Percentiles rank a stretch among this genome's conserved stretches.
phyloP scores from a whole-genome alignment of 1,140 invertebrate species.

The Lepidurus packardi region DNA sequence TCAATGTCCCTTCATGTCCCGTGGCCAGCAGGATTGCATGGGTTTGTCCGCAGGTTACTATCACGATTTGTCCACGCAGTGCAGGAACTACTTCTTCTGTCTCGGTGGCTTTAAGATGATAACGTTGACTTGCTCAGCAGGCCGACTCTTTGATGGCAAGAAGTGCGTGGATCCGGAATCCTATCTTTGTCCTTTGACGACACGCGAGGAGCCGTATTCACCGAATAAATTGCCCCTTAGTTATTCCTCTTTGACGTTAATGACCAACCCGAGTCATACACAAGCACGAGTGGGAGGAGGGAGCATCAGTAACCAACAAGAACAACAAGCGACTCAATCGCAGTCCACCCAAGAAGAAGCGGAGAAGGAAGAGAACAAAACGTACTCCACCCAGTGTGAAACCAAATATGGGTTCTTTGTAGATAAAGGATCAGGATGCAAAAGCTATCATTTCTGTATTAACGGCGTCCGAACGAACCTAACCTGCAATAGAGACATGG shows the following conservation, averaged over 20 bases:
- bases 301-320: background rate
- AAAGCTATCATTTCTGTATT: slow-evolving; percentile 50
- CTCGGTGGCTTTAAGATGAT: slow-evolving; percentile 50
- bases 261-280: background rate
- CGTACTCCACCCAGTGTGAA: slow-evolving; percentile 25
- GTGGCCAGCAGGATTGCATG: slow-evolving; percentile 47
- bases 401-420: slow-evolving; percentile 46
- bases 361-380: background rate
- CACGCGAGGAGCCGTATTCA: background rate
- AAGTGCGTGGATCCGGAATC: slow-evolving; percentile 45
- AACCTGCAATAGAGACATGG: slow-evolving; percentile 42
- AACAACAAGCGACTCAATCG: background rate
- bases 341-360: background rate
- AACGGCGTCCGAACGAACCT: slow-evolving; percentile 45
- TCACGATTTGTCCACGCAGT: slow-evolving; percentile 49
- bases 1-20: slow-evolving; percentile 44
- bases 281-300: background rate
- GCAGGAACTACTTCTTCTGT: slow-evolving; percentile 54
- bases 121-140: slow-evolving; percentile 50
- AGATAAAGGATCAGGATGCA: slow-evolving; percentile 45
- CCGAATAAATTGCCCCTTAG: background rate
- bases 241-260: slow-evolving; percentile 2
- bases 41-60: slow-evolving; percentile 52
- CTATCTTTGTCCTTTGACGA: slow-evolving; percentile 38
- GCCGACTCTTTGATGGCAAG: slow-evolving; percentile 52